Conservation (phyloP, 2,113 vertebrate species). For the Gallinago undulata region DNA sequence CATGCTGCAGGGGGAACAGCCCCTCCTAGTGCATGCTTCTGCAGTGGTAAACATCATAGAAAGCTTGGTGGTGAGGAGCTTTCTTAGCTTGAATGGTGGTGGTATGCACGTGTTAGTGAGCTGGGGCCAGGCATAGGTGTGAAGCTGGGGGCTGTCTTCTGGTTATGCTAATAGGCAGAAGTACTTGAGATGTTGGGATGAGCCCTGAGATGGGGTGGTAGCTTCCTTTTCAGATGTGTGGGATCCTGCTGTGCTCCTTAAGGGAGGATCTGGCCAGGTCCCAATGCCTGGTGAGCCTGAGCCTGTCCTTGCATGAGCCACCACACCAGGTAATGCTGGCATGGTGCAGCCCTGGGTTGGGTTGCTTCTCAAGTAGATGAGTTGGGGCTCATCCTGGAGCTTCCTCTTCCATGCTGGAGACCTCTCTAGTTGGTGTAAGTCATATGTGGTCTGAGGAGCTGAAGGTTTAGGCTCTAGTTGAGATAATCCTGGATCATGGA, state of each 20-base stretch:
- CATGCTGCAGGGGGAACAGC: fast-evolving
- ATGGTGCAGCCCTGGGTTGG: background rate
- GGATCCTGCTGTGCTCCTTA: background rate
- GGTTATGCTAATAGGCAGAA: background rate
- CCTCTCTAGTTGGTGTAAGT: background rate
- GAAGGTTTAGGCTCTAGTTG: background rate
- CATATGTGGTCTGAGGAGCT: background rate
- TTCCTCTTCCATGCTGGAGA: background rate
- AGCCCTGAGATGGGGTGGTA: background rate
- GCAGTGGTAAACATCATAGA: background rate
- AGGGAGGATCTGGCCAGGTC: background rate
- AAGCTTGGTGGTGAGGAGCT: background rate
- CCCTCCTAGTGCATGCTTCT: background rate
- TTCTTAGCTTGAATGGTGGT: background rate
- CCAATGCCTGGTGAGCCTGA: background rate
- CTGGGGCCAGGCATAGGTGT: background rate
- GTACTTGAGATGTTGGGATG: background rate
- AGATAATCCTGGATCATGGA: background rate
- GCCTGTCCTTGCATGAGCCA: background rate
- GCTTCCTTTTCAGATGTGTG: background rate
- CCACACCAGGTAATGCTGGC: fast-evolving
- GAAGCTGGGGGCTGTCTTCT: background rate
- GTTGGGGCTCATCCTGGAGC: background rate
- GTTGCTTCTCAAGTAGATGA: fast-evolving
- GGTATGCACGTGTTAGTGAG: background rate